These are phyloP conservation scores for Oligia fasciuncula DNA, from an alignment of 2,888 invertebrate species.

Conservation along the genomic window DNA sequence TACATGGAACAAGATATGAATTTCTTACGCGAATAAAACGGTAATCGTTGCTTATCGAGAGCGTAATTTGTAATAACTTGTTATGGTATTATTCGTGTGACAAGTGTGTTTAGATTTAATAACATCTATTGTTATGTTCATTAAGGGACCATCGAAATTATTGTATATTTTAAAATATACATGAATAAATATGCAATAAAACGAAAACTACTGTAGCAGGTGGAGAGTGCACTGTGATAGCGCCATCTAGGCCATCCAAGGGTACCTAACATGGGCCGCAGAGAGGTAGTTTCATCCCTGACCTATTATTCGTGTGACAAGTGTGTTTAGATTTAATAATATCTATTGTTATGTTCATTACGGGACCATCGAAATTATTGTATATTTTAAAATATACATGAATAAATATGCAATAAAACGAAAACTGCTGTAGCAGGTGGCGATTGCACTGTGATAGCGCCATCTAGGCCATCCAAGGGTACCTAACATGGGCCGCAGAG, in stretches of 20 bases:
- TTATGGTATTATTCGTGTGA: neutral
- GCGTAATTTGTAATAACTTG: neutral
- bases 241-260: neutral
- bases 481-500: neutral
- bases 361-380: neutral
- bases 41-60: neutral
- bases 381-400: neutral
- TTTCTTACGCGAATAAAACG: neutral
- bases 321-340: neutral
- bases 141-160: neutral
- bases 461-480: neutral
- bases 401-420: neutral
- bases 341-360: neutral
- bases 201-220: neutral
- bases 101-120: neutral
- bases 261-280: neutral
- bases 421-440: neutral
- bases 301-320: neutral
- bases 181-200: neutral
- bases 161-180: neutral
- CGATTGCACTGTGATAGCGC: neutral
- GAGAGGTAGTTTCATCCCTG: neutral
- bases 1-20: neutral
- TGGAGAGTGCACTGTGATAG: neutral
- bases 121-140: neutral